Conservation (phyloP, 2,888 invertebrate species). For the Hedychridium roseum region DNA sequence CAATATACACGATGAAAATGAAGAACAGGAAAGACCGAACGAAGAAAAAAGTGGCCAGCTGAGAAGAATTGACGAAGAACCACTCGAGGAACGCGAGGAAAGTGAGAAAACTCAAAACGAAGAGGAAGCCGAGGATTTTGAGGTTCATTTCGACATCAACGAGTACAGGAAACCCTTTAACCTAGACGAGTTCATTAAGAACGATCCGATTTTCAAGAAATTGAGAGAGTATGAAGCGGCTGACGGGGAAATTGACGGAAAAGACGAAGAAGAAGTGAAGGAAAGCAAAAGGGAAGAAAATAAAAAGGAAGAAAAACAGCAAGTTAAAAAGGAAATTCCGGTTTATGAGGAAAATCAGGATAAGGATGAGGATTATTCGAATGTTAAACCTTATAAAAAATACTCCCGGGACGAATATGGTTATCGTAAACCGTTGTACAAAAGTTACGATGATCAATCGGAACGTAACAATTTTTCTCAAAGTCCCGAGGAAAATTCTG, state of each 20-base stretch:
- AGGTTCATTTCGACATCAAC: conserved; percentile 40
- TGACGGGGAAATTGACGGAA: conserved; percentile 29
- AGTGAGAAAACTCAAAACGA: too few relatives aligned
- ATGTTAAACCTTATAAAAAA: not conserved
- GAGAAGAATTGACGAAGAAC: conserved; percentile 3
- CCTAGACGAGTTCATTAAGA: conserved; percentile 40
- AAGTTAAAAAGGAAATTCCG: not conserved
- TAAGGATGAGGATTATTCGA: conserved; percentile 1
- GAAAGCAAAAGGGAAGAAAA: conserved; percentile 47
- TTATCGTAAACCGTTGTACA: not conserved
- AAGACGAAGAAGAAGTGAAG: conserved; percentile 48
- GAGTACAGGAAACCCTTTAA: conserved; percentile 46
- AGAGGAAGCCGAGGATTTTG: conserved; percentile 10
- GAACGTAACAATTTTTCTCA: not conserved
- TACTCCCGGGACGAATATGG: not conserved
- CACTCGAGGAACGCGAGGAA: conserved; percentile 33
- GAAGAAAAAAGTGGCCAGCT: conserved; percentile 17
- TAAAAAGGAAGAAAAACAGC: conserved; percentile 11
- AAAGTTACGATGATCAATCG: not conserved
- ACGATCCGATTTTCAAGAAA: conserved; percentile 28
- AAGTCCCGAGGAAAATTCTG: not conserved
- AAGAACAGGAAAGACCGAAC: conserved; percentile 29
- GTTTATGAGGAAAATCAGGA: not conserved
- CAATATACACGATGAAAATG: conserved; percentile 42
- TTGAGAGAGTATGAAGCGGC: conserved; percentile 16